Evolutionary conservation across 2,113 vertebrate genomes (phyloP), one percentile per base, ranked within the genome.

Genomic region (Verasper variegatus): DNA sequence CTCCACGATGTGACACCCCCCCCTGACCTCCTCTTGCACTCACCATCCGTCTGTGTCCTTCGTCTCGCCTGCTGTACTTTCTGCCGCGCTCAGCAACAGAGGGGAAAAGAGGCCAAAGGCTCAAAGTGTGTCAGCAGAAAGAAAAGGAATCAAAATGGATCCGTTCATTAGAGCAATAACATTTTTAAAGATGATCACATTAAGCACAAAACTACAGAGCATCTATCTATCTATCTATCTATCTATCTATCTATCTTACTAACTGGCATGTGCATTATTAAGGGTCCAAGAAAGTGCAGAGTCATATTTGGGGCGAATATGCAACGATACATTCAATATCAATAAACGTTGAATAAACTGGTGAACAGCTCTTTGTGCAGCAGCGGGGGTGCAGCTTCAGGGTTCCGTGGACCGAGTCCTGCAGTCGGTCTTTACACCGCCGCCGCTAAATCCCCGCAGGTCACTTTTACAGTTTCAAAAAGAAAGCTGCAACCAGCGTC

Each of bases 11-110:
- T 51, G 17, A 51, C 14, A 51, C 5, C 47, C 17, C 47, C 5
- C 27, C 6, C 76, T 88, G 84, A 86, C 88, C 82, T 87, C 78
- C 59, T 87, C 77, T 68, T 74, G 24, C 63, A 69, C 76, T 52
- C 80, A 11, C 62, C 69, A 68, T 69, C 68, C 18, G 74, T 78
- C 74, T 80, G 52, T 74, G 62, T 66, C 71, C 79, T 82, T 59
- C 0, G 0, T 78, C 3, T 52, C 66, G 54, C 70, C 11, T 45
- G 51, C 69, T 82, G 70, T 62, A 59, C 42, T 76, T 83, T 85
- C 72, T 85, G 74, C 72, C 67, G 45, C 31, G 49, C 37, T 49
- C 11, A 58, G 67, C 76, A 82, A 85, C 85, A 80, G 74, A 74
- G 31, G 31, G 27, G 51, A 45, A 61, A 57, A 56, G 56, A 71